Conservation (phyloP, 2,113 vertebrate genomes). For the Cololabis saira region DNA sequence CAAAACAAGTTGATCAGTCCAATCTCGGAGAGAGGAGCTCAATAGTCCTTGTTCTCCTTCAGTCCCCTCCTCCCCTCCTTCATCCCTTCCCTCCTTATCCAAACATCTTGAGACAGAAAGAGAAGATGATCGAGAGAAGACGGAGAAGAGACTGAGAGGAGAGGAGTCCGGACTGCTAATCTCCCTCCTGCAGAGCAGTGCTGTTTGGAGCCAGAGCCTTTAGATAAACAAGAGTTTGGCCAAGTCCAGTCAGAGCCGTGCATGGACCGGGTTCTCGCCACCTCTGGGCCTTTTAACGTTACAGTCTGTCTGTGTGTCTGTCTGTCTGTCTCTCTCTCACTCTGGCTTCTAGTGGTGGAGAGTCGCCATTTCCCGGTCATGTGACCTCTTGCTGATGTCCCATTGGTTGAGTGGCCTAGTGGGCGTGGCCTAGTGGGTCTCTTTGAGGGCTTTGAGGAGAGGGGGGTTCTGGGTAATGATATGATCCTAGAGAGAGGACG, state of each 20-base stretch:
- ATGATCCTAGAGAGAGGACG: constrained; percentile 99
- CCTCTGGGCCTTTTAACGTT: constrained; percentile 57
- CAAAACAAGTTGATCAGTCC: constrained; percentile 62
- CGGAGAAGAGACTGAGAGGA: constrained; percentile 21
- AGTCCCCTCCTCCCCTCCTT: constrained; percentile 21
- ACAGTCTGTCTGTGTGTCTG: constrained; percentile 68
- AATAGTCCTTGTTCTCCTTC: constrained; percentile 50
- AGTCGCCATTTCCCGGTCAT: constrained; percentile 78
- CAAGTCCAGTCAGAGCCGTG: constrained; percentile 68
- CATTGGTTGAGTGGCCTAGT: constrained; percentile 81
- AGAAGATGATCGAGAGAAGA: constrained; percentile 3
- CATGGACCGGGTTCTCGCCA: constrained; percentile 61
- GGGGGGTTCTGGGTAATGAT: constrained; percentile 98
- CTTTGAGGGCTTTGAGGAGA: constrained; percentile 99
- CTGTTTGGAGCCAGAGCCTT: constrained; percentile 61
- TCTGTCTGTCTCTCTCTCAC: constrained; percentile 50
- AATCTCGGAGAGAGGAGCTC: constrained; percentile 60
- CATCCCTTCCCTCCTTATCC: constrained; percentile 18
- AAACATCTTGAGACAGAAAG: constrained; percentile 26
- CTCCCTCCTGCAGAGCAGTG: constrained; percentile 57
- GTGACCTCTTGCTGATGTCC: constrained; percentile 80
- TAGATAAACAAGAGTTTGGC: constrained; percentile 65
- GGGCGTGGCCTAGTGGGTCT: constrained; percentile 98
- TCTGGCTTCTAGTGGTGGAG: constrained; percentile 78
- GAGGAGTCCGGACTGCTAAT: constrained; percentile 60